These are phyloP conservation scores for Eledone cirrhosa DNA, from an alignment of 2,888 invertebrate genomes.

Conservation along the genomic window DNA sequence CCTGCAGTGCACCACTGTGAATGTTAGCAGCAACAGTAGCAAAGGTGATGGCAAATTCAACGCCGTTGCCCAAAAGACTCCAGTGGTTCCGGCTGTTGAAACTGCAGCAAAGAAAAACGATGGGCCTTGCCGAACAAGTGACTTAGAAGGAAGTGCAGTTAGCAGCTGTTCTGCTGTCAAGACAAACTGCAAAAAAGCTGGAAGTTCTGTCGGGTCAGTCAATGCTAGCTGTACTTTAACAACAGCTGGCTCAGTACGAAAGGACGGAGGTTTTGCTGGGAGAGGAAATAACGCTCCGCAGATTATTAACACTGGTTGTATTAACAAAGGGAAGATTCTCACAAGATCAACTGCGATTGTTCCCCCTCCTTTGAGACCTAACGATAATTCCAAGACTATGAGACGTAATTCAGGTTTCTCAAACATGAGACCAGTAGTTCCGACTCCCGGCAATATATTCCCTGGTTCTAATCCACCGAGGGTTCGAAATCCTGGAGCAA, in stretches of 20 bases:
- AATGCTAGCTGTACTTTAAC: too few relatives aligned
- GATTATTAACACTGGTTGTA: too few relatives aligned
- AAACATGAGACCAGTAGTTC: conserved; percentile 6
- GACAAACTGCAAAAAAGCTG: neutral
- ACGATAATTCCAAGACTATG: too few relatives aligned
- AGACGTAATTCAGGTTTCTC: neutral
- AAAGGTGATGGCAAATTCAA: neutral
- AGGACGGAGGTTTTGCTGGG: too few relatives aligned
- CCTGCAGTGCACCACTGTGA: conserved; percentile 10
- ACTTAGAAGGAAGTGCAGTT: conserved; percentile 26
- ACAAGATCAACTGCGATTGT: too few relatives aligned
- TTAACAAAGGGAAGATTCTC: too few relatives aligned
- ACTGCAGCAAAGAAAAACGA: conserved; percentile 9
- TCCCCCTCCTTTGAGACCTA: too few relatives aligned
- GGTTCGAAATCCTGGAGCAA: conserved; percentile 1
- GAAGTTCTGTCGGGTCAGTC: too few relatives aligned
- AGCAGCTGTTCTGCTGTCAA: conserved; percentile 12
- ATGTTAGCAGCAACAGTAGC: neutral
- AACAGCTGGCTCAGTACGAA: too few relatives aligned
- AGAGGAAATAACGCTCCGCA: too few relatives aligned
- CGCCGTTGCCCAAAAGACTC: neutral
- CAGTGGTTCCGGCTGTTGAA: too few relatives aligned
- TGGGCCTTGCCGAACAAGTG: conserved; percentile 27
- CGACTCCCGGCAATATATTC: neutral
- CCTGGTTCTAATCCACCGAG: neutral